phyloP scores from a whole-genome alignment of 2,797 vertebrate species.

The Pteronotus mesoamericanus region DNA sequence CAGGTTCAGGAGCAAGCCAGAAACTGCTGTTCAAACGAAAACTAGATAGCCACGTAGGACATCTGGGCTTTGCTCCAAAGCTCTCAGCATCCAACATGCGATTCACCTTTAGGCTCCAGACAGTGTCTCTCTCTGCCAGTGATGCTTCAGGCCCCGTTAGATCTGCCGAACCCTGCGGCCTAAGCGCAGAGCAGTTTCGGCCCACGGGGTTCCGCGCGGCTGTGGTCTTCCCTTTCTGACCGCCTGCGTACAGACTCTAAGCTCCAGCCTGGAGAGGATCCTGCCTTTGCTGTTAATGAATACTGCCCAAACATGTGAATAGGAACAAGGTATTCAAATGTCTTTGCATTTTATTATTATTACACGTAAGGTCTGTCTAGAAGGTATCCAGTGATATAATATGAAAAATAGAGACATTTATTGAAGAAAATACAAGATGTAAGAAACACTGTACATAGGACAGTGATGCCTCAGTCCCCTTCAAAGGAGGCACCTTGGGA shows the following conservation, averaged over 20 bases:
- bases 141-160: not conserved
- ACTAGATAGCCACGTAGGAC: not conserved
- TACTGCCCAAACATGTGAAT: not conserved
- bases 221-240: not conserved
- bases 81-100: not conserved
- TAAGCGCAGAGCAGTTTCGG: not conserved
- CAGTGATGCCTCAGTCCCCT: not conserved
- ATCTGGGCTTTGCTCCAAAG: not conserved
- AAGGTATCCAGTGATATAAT: not conserved
- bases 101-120: not conserved
- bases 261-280: not conserved
- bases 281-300: not conserved
- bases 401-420: not conserved
- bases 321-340: not conserved
- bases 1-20: rapidly evolving
- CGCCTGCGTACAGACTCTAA: not conserved
- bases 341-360: not conserved
- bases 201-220: too few relatives aligned
- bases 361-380: not conserved
- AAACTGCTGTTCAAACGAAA: not conserved
- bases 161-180: rapidly evolving
- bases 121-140: not conserved
- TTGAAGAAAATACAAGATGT: not conserved
- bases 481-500: not conserved
- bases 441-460: not conserved